phyloP scores from a whole-genome alignment of 2,113 vertebrate genomes.

The Elephas maximus region DNA sequence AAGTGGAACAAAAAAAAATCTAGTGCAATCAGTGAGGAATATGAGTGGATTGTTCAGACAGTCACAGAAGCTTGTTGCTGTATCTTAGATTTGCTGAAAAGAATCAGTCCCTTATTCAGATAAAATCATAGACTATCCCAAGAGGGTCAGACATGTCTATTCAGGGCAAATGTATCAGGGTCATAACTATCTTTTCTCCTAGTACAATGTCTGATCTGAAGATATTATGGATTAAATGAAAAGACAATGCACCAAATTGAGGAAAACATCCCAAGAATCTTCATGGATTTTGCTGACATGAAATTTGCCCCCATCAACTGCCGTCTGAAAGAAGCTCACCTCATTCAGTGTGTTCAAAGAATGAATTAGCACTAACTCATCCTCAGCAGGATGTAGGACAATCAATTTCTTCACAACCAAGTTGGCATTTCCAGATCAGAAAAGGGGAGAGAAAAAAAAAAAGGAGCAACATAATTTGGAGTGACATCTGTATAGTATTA shows the following conservation, averaged over 20 bases:
- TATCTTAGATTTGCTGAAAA: conserved; percentile 37
- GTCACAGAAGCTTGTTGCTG: neutral
- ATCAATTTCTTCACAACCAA: conserved; percentile 32
- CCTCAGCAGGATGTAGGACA: conserved; percentile 16
- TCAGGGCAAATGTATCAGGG: neutral
- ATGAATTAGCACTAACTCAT: conserved; percentile 66
- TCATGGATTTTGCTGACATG: conserved; percentile 51
- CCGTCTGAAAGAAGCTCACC: conserved; percentile 38
- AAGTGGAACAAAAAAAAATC: neutral
- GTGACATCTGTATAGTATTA: neutral
- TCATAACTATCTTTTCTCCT: neutral
- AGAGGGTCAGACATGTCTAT: neutral
- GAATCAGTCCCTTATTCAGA: neutral
- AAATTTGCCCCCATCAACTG: conserved; percentile 34
- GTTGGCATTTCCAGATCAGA: conserved; percentile 20
- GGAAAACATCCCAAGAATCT: conserved; percentile 4
- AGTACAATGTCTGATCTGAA: neutral
- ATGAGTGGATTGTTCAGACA: neutral
- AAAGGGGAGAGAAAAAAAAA: neutral
- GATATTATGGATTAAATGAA: neutral
- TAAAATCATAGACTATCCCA: neutral
- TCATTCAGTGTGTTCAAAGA: conserved; percentile 57
- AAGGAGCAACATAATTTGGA: neutral
- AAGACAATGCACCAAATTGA: neutral
- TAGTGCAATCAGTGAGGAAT: neutral